Evolutionary conservation across 1,140 invertebrate genomes (phyloP).

Genomic region (Lasioglossum baleicum): DNA sequence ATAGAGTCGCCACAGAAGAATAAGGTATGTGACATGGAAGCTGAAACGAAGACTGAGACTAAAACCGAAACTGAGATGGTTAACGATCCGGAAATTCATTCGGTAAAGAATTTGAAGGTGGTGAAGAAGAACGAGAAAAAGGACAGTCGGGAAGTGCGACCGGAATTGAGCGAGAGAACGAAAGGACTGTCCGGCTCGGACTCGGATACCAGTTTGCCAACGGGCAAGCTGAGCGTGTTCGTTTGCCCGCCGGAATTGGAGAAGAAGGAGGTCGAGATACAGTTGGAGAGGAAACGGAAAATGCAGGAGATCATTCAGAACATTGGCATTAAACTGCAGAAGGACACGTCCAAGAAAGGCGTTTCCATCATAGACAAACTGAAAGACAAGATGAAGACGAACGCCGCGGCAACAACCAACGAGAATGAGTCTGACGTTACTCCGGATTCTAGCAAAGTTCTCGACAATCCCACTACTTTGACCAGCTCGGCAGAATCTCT

Average conservation of each 20-base stretch:
- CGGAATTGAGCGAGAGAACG: background rate
- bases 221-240: slow-evolving; percentile 73
- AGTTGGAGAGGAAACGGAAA: slow-evolving; percentile 73
- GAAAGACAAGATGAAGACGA: slow-evolving; percentile 74
- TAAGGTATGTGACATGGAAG: background rate
- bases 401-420: background rate
- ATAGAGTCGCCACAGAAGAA: background rate
- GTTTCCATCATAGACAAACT: slow-evolving; percentile 74
- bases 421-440: background rate
- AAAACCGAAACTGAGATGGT: no score
- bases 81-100: no score
- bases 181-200: slow-evolving; percentile 3
- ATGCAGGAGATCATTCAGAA: slow-evolving; percentile 76
- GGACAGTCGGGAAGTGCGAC: background rate
- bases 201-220: slow-evolving; percentile 11
- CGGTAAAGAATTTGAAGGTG: background rate
- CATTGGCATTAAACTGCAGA: slow-evolving; percentile 70
- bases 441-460: background rate
- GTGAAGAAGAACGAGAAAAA: background rate
- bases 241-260: slow-evolving; percentile 76
- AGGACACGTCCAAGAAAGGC: slow-evolving; percentile 57
- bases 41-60: background rate
- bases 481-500: background rate
- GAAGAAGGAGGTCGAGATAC: slow-evolving; percentile 75
- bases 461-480: background rate